Evolutionary conservation across 2,888 invertebrate genomes (phyloP), one percentile per base, ranked within the genome.

Genomic region (Empis stercorea): DNA sequence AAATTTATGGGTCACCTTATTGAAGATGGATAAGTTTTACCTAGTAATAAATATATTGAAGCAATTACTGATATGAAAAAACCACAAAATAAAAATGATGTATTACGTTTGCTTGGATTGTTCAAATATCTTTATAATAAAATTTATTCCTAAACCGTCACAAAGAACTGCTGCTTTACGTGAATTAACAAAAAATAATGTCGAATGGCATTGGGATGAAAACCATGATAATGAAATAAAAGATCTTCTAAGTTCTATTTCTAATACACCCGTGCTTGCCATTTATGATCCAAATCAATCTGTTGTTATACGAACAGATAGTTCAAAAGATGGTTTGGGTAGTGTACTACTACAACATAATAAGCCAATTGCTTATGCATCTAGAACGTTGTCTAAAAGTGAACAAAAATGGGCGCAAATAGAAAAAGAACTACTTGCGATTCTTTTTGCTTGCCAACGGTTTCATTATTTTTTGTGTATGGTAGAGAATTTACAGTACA

Each of bases 361-460:
- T 4, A 50, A 55, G 30, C 61, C 61, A 16, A 54, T 64, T 13
- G 58, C 57, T n/a, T 65, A 57, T 54, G 60, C 61, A 6, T 64
- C 62, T 27, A 43, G 60, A 51, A 58, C 56, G 27, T 46, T 64
- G n/a, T 58, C 52, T 11, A 36, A 48, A 30, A 53, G 56, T 30
- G 61, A 64, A 47, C 52, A 57, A 49, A 61, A 57, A 34, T 64
- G 61, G 53, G 55, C 62, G 5, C 64, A 68, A 55, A 64, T 68
- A 9, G 64, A 68, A 54, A 66, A 65, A 49, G 62, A 67, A 51
- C 47, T 61, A 4, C 51, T 66, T 41, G 62, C 62, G 23, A 58
- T 62, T 11, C 56, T 57, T 5, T 61, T 59, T 51, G 59, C 61
- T 5, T 57, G 56, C 37, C 51, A 57, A 47, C 61, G 61, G 51